Evolutionary conservation across 2,797 vertebrate genomes (phyloP).

Genomic region (Coendou prehensilis): DNA sequence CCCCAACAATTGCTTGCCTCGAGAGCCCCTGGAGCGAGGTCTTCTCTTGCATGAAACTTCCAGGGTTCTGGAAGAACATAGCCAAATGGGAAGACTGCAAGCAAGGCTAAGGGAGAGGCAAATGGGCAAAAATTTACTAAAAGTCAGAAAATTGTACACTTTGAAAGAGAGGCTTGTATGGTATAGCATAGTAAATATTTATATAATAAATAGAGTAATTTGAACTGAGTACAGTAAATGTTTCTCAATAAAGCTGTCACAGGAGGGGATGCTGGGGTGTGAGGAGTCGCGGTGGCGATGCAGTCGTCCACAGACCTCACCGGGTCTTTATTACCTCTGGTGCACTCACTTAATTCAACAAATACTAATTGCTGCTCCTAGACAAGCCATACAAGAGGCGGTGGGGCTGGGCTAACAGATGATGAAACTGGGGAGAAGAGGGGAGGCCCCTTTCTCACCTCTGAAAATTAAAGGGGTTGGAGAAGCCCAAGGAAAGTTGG

Average conservation of each 20-base stretch:
- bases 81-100: background rate
- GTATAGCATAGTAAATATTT: background rate
- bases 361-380: background rate
- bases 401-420: accelerated
- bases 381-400: background rate
- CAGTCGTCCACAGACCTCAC: background rate
- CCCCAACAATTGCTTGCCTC: background rate
- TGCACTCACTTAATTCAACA: background rate
- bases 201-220: background rate
- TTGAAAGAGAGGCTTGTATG: background rate
- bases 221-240: background rate
- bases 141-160: background rate
- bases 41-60: background rate
- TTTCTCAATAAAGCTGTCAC: background rate
- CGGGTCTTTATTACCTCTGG: background rate
- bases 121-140: background rate
- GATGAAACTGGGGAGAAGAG: too few species aligned
- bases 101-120: background rate
- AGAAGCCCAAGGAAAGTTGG: background rate
- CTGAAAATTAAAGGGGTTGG: background rate
- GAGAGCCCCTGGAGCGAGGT: too few species aligned
- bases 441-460: background rate
- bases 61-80: background rate
- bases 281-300: accelerated
- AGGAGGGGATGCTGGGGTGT: accelerated